Percentiles rank a stretch among this genome's conserved stretches.
Conservation (phyloP, 2,797 vertebrate genomes). For the Thripadectes ignobilis region DNA sequence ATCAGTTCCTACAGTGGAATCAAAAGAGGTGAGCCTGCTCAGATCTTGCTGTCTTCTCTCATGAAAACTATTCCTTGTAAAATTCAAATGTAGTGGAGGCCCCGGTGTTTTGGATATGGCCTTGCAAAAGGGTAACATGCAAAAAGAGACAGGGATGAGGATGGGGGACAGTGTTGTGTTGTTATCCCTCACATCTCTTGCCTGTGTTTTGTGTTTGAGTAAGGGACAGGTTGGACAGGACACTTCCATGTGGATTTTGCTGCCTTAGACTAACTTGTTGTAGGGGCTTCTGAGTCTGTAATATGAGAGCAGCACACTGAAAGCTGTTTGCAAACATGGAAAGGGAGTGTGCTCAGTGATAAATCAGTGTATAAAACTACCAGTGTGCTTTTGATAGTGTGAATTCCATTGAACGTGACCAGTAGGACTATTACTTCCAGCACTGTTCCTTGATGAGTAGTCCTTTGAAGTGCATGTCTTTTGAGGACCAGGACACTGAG, state of each 20-base stretch:
- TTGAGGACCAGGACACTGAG: background rate
- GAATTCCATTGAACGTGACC: background rate
- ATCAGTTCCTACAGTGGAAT: slow-evolving; percentile 97
- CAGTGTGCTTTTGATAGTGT: background rate
- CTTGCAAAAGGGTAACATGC: background rate
- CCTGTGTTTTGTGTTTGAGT: background rate
- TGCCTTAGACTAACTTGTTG: background rate
- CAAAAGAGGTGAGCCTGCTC: slow-evolving; percentile 85
- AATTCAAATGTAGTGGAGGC: background rate
- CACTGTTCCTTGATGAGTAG: background rate
- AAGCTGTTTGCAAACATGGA: background rate
- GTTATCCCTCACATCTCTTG: background rate
- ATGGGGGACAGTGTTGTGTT: background rate
- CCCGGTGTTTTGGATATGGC: background rate
- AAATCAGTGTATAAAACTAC: background rate
- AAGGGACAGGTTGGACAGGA: background rate
- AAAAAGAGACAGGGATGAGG: background rate
- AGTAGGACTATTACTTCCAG: background rate
- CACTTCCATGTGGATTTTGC: background rate
- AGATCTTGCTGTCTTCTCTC: background rate
- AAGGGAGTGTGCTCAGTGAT: background rate
- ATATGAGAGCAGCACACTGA: background rate
- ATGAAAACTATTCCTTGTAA: background rate
- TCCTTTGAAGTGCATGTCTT: background rate
- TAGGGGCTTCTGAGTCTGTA: background rate